Conservation (phyloP, 2,113 vertebrate genomes). For the Burhinus bistriatus region DNA sequence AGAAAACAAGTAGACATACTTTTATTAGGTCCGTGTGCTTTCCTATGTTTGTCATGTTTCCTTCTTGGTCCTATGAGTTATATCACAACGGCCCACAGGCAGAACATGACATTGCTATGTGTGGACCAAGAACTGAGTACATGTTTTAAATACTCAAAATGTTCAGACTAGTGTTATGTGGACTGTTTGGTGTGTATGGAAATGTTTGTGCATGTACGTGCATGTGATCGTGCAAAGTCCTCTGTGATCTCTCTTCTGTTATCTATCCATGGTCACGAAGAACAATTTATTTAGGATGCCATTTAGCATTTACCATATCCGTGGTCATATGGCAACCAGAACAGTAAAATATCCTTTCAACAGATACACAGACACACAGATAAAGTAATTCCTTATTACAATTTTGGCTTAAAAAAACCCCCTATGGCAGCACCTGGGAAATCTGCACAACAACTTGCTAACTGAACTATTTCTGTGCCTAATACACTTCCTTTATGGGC, state of each 20-base stretch:
- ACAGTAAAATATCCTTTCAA: not conserved
- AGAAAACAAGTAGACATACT: not conserved
- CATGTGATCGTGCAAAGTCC: not conserved
- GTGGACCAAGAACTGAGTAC: not conserved
- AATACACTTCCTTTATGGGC: not conserved
- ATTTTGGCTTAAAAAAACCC: not conserved
- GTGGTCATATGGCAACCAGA: not conserved
- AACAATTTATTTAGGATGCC: not conserved
- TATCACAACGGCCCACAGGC: not conserved
- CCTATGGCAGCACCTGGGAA: not conserved
- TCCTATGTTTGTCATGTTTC: not conserved
- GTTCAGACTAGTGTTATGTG: not conserved
- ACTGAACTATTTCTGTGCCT: not conserved
- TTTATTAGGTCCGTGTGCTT: not conserved
- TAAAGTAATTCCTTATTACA: not conserved
- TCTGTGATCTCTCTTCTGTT: not conserved
- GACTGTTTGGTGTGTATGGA: not conserved
- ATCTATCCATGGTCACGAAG: not conserved
- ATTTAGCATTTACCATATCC: not conserved
- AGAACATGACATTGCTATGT: not conserved
- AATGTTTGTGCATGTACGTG: not conserved
- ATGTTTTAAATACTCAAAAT: not conserved
- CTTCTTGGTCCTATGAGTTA: not conserved
- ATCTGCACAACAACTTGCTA: not conserved
- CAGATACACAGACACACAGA: not conserved